Percentiles rank a stretch among this genome's conserved stretches.
phyloP scores from a whole-genome alignment of 1,140 invertebrate species.

The Lepidostoma basale region DNA sequence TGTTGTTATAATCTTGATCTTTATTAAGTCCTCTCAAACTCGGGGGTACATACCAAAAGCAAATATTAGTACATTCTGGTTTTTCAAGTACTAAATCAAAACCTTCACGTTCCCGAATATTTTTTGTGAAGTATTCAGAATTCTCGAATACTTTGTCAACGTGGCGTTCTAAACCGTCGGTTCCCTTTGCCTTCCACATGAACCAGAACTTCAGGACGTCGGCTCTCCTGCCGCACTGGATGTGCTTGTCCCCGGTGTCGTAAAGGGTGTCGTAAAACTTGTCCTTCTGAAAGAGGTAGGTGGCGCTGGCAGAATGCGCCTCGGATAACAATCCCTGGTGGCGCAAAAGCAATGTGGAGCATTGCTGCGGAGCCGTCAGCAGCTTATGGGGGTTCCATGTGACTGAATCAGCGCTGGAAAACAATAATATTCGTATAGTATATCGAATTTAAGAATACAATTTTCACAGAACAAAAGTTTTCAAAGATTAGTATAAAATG shows the following conservation, averaged over 20 bases:
- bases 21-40: conserved; percentile 69
- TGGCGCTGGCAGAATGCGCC: conserved; percentile 74
- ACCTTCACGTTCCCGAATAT: conserved; percentile 70
- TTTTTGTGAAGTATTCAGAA: conserved; percentile 71
- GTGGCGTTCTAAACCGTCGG: conserved; percentile 77
- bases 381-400: conserved; percentile 96
- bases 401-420: conserved; percentile 77
- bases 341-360: conserved; percentile 81
- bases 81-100: conserved; percentile 77
- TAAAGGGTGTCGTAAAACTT: conserved; percentile 94
- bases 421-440: background rate
- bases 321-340: conserved; percentile 71
- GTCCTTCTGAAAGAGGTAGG: conserved; percentile 94
- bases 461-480: no score
- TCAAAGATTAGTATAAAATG: no score
- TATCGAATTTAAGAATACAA: no score
- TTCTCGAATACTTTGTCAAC: conserved; percentile 80
- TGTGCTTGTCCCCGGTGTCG: conserved; percentile 93
- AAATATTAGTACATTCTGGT: conserved; percentile 92
- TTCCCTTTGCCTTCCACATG: conserved; percentile 97
- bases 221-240: conserved; percentile 89
- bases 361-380: conserved; percentile 87
- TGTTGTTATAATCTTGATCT: conserved; percentile 68
- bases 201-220: conserved; percentile 97
- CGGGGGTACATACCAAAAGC: conserved; percentile 93